Percentiles rank a stretch among this genome's conserved stretches.
Evolutionary conservation across 2,888 invertebrate species (phyloP).

Genomic region (Ophion ellenae): DNA sequence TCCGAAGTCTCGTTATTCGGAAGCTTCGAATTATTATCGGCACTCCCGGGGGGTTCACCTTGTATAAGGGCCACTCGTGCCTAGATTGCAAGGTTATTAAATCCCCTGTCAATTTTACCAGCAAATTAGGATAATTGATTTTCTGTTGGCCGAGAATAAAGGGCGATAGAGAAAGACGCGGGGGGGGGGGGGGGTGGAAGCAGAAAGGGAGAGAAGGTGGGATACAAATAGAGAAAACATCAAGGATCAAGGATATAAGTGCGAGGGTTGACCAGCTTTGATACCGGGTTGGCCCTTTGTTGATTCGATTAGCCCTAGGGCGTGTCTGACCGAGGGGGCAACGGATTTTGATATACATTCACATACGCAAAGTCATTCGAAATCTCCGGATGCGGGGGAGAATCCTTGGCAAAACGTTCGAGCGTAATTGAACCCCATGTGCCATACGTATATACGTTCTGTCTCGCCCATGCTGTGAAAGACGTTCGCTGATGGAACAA

Average conservation of each 20-base stretch:
- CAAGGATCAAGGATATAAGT: slow-evolving; percentile 39
- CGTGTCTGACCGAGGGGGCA: slow-evolving; percentile 47
- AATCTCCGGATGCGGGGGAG: slow-evolving; percentile 4
- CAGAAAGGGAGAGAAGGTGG: background rate
- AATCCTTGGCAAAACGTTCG: slow-evolving; percentile 54
- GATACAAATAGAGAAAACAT: background rate
- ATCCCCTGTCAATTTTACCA: slow-evolving; percentile 55
- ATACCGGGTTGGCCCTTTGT: slow-evolving; percentile 49
- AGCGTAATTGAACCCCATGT: slow-evolving; percentile 40
- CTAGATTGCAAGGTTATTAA: slow-evolving; percentile 48
- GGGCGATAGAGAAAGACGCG: background rate
- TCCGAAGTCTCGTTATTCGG: background rate
- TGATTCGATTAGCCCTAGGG: slow-evolving; percentile 65
- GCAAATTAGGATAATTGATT: slow-evolving; percentile 61
- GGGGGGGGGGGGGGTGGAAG: background rate
- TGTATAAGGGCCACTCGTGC: slow-evolving; percentile 46
- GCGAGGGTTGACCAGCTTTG: slow-evolving; percentile 40
- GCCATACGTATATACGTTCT: background rate
- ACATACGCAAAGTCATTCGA: background rate
- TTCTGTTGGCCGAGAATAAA: slow-evolving; percentile 27
- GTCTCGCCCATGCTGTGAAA: slow-evolving; percentile 25
- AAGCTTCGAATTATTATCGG: slow-evolving; percentile 3
- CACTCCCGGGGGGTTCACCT: slow-evolving; percentile 5
- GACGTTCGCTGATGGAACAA: slow-evolving; percentile 53
- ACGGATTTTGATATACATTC: slow-evolving; percentile 25